Evolutionary conservation across 2,888 invertebrate genomes (phyloP), one percentile per base, ranked within the genome.

Genomic region (Epirrhoe alternata): DNA sequence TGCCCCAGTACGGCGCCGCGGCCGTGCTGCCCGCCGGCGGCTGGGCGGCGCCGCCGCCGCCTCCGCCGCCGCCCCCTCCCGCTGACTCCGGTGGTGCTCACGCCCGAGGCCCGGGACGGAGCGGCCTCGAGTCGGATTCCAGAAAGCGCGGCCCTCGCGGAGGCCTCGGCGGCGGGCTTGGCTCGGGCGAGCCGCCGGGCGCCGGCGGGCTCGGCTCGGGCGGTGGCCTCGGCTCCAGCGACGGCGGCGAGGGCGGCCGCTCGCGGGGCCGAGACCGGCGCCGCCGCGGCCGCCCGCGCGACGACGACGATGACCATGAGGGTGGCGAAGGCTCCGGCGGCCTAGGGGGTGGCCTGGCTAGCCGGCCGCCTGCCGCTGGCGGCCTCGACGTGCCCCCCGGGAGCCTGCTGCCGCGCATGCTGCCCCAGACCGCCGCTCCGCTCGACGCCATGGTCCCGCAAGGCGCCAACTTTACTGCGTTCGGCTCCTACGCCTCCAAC

Each of bases 111-210:
- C 86, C 84, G 81, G 89, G 86, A 77, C 86, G 86, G 78, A 85
- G 86, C 82, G 86, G 87, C 84, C 84, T 84, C 82, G 90, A 90
- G 86, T 90, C 90, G 86, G 91, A 91, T 90, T 90, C 89, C 91
- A 91, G 92, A 86, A 90, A 86, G 79, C 88, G 86, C 74, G 79
- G 80, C 67, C 76, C 78, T 30, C 73, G 80, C 64, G 85, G 84
- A 60, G 80, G 83, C 35, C 82, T 84, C 72, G 81, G 80, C 64
- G 85, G 84, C 59, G 80, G 83, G 33, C 82, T 84, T 72, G 81
- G 81, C 68, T 71, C 71, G 51, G 61, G 66, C 66, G 53, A 65
- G 69, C 42, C 53, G 6, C 7, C 58, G 17, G 71, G 68, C 52
- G 66, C 50, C 70, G 74, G 77, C 54, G 76, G 81, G 14, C 24